These are phyloP conservation scores for Chymomyza procnemis DNA, from an alignment of 2,888 invertebrate species.

Conservation along the genomic window DNA sequence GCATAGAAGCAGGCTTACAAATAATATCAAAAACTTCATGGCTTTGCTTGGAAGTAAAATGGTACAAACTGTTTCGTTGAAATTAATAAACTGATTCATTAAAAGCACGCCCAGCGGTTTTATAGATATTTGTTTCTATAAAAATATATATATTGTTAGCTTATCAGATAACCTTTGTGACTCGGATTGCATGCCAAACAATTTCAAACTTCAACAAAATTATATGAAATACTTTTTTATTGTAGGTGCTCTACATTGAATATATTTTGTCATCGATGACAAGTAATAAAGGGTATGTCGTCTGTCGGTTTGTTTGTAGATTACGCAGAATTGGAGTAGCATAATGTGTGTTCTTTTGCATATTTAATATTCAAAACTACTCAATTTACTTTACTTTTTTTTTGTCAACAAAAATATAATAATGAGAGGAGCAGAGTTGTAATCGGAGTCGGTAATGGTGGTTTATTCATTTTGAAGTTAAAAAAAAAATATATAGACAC, in stretches of 20 bases:
- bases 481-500: no score
- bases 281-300: no score
- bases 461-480: no score
- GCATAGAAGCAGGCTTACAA: slow-evolving; percentile 1
- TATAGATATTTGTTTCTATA: neutral
- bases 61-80: neutral
- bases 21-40: slow-evolving; percentile 31
- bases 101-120: neutral
- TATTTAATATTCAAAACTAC: no score
- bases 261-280: no score
- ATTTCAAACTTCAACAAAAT: neutral
- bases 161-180: neutral
- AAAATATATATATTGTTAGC: neutral
- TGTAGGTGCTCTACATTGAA: neutral
- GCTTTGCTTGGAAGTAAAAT: neutral
- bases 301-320: no score
- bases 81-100: neutral
- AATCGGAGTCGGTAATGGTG: no score
- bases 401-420: no score
- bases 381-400: no score
- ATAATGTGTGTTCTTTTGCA: no score
- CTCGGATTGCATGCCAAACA: neutral
- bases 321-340: no score
- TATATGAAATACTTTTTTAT: neutral
- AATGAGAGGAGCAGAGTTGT: no score